Evolutionary conservation across 2,888 invertebrate species (phyloP).

Genomic region (Apamea epomidion): DNA sequence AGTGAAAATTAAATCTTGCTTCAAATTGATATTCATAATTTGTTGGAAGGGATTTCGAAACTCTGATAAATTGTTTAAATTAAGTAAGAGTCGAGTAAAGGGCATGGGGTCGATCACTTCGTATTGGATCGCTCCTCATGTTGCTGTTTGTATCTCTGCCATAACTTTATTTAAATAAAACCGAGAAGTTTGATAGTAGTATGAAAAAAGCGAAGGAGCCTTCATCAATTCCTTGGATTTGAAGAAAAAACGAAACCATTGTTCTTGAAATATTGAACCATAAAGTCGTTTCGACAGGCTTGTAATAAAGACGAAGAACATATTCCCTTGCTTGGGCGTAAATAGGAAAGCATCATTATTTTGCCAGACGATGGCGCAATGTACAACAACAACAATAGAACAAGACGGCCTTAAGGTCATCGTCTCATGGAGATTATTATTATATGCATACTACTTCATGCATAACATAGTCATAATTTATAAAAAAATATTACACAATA

Average conservation of each 20-base stretch:
- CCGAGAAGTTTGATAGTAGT: neutral
- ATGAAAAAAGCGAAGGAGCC: neutral
- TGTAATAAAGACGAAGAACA: conserved; percentile 30
- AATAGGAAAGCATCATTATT: conserved; percentile 67
- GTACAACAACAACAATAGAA: conserved; percentile 72
- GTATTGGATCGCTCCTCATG: neutral
- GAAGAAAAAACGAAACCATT: neutral
- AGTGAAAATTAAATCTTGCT: conserved; percentile 17
- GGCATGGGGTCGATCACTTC: conserved; percentile 58
- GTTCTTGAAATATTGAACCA: neutral
- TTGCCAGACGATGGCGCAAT: conserved; percentile 69
- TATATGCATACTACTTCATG: conserved; percentile 21
- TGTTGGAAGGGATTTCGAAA: conserved; percentile 33
- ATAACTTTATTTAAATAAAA: conserved; percentile 8
- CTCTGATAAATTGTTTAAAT: conserved; percentile 41
- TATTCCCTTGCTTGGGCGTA: conserved; percentile 41
- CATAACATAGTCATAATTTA: neutral
- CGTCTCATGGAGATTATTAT: conserved; percentile 45
- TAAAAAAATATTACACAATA: neutral
- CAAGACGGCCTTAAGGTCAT: conserved; percentile 55
- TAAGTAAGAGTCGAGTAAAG: conserved; percentile 61
- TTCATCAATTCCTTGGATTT: neutral
- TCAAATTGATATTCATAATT: conserved; percentile 35
- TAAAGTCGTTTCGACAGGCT: neutral
- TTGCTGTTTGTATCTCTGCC: conserved; percentile 7